phyloP scores from a whole-genome alignment of 2,113 vertebrate genomes.

The Mugil cephalus region DNA sequence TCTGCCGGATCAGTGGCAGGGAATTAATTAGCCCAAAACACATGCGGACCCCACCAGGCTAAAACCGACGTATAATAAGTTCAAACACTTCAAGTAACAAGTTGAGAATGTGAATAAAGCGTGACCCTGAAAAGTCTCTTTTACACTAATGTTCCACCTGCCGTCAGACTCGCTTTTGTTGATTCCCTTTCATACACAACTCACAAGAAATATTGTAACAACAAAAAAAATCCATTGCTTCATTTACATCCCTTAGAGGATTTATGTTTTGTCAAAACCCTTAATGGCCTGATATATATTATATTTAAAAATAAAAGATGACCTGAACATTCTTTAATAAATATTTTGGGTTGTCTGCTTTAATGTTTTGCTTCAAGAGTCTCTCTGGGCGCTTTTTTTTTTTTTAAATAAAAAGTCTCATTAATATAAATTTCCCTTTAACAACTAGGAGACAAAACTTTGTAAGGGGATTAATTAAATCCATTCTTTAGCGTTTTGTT shows the following conservation, averaged over 20 bases:
- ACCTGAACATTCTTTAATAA: background rate
- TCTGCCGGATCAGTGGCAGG: background rate
- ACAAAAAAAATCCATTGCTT: no score
- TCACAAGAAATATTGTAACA: no score
- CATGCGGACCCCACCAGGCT: conserved; percentile 10
- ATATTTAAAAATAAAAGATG: background rate
- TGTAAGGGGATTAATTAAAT: background rate
- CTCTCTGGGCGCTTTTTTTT: no score
- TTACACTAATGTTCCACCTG: background rate
- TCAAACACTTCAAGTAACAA: background rate
- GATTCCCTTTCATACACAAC: background rate
- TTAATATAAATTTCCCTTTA: background rate
- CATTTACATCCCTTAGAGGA: no score
- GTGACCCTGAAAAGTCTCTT: background rate
- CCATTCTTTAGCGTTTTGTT: background rate
- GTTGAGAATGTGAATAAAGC: conserved; percentile 20
- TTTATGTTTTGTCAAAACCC: no score
- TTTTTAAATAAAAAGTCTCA: background rate
- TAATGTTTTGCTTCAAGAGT: background rate
- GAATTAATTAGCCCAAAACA: background rate
- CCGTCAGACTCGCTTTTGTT: background rate
- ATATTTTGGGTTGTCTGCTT: background rate
- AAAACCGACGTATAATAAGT: background rate
- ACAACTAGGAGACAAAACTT: background rate
- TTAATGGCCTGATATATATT: background rate